Base-by-base conservation (phyloP, 2,888 invertebrate genomes). In the Drosophila melanosoma region DNA sequence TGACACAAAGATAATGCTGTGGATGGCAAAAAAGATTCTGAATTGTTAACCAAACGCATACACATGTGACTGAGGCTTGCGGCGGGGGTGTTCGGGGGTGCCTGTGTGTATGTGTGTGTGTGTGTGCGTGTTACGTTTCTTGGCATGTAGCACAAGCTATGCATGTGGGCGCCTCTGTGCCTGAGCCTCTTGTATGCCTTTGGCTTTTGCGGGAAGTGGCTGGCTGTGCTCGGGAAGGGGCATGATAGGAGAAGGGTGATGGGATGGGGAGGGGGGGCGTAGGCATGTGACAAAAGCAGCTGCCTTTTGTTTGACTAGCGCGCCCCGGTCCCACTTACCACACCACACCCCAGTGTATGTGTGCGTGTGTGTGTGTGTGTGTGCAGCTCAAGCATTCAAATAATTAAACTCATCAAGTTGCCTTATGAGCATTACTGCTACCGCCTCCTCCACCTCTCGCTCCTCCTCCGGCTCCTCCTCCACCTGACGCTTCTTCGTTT, bases 391-490 rank as follows among this genome's bases (percentile, higher is more conserved):
- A 75, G 89, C 87, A 89, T 82, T 82, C 86, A 91, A 92, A 90
- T 92, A 92, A 92, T 92, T 91, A 91, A 92, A 91, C 83, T 90
- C 87, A 91, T 91, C 90, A 91, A 81, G 84, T 82, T 82, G 83
- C 79, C 80, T 77, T 77, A 79, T 89, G 77, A 79, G 78, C 81
- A 76, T 80, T 80, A 71, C 78, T 77, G 53, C 38, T n/a, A 23
- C 12, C 20, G 56, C 59, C 62, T 48, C 48, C 49, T 17, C 32
- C n/a, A 6, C 53, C 23, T 3, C 12, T 15, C 48, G 23, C 49
- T 17, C 32, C 23, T 3, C 12, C 40, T 11, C 7, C 45, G n/a
- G 66, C 20, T 26, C 59, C 59, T 29, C 59, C 69, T n/a, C 7
- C 40, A 4, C 26, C 23, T 23, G 45, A 23, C 23, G 23, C 8